Evolutionary conservation across 2,797 vertebrate species (phyloP).

Genomic region (Pseudochaenichthys georgianus): DNA sequence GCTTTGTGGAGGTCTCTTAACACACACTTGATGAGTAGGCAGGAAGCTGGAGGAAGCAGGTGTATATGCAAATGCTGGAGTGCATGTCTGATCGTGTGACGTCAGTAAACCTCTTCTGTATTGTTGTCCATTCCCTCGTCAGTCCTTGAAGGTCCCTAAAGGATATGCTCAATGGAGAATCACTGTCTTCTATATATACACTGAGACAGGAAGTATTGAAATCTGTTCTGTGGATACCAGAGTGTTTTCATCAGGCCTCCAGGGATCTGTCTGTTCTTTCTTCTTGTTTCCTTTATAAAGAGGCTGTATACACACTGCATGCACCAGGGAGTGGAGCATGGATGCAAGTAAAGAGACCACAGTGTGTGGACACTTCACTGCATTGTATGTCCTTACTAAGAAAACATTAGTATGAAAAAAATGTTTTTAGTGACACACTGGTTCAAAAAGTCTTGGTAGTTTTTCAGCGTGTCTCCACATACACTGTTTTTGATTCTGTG

Average conservation of each 20-base stretch:
- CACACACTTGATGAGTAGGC: constrained; percentile 37
- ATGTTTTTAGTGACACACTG: background rate
- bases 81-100: constrained; percentile 30
- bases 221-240: constrained; percentile 16
- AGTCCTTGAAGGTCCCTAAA: constrained; percentile 24
- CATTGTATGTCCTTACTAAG: constrained; percentile 33
- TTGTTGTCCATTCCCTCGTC: constrained; percentile 26
- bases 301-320: constrained; percentile 17
- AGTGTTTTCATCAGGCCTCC: constrained; percentile 42
- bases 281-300: constrained; percentile 20
- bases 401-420: constrained; percentile 5
- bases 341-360: constrained; percentile 25
- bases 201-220: constrained; percentile 16
- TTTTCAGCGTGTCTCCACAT: constrained; percentile 17
- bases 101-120: constrained; percentile 19
- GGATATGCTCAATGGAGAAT: background rate
- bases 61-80: constrained; percentile 17
- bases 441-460: constrained; percentile 22
- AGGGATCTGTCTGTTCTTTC: constrained; percentile 25
- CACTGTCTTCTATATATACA: background rate
- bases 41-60: constrained; percentile 31
- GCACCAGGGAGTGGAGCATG: constrained; percentile 23
- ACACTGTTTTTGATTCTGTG: background rate
- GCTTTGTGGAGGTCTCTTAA: constrained; percentile 23
- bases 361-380: constrained; percentile 12